These are phyloP conservation scores for Podargus strigoides DNA, from an alignment of 2,797 vertebrate genomes.

Conservation along the genomic window DNA sequence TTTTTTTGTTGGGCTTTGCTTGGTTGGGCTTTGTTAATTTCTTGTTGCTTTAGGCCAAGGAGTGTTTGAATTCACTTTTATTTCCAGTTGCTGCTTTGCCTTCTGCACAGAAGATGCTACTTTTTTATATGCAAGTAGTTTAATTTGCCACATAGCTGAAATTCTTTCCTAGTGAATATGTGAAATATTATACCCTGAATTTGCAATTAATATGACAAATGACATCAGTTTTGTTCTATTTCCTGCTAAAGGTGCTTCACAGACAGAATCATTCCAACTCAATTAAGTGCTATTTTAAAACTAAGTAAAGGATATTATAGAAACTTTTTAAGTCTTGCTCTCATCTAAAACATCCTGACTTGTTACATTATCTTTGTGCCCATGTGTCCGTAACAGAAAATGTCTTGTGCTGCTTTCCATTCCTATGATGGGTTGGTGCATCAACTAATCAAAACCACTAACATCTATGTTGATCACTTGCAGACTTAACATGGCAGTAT, in stretches of 20 bases:
- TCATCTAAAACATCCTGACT: conserved; percentile 37
- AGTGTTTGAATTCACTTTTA: conserved; percentile 17
- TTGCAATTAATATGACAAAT: conserved; percentile 69
- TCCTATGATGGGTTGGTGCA: not conserved
- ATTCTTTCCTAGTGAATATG: conserved; percentile 68
- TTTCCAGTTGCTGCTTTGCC: conserved; percentile 14
- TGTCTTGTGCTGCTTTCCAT: conserved; percentile 31
- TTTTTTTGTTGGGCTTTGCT: not conserved
- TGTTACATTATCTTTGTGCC: conserved; percentile 17
- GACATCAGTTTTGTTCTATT: conserved; percentile 16
- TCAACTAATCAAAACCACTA: conserved; percentile 11
- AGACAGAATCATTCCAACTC: conserved; percentile 32
- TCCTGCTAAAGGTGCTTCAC: conserved; percentile 55
- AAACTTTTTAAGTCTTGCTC: conserved; percentile 43
- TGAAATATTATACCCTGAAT: conserved; percentile 66
- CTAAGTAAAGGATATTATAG: conserved; percentile 57
- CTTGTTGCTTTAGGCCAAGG: conserved; percentile 16
- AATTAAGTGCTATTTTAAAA: conserved; percentile 48
- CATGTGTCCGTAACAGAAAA: not conserved
- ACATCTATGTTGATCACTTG: not conserved
- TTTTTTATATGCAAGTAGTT: conserved; percentile 51
- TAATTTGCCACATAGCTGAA: conserved; percentile 66
- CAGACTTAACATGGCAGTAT: not conserved
- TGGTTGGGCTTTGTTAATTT: not conserved
- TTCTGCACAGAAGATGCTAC: conserved; percentile 41